Evolutionary conservation across 2,888 invertebrate species (phyloP).

Genomic region (Parochlus steinenii): DNA sequence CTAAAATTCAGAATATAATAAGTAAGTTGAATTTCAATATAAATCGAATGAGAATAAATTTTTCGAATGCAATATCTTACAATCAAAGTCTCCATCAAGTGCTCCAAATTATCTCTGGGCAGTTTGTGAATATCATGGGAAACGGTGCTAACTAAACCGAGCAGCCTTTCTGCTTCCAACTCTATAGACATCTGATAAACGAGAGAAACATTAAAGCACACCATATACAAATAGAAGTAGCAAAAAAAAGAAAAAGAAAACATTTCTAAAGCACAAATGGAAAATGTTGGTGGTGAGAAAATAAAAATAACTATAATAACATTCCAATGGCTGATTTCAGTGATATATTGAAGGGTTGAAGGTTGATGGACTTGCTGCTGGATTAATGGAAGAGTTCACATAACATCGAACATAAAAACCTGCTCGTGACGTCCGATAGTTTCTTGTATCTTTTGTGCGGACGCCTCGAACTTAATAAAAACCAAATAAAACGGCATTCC

Average conservation of each 20-base stretch:
- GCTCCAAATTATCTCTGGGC: slow-evolving; percentile 11
- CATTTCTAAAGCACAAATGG: no score
- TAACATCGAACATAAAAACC: no score
- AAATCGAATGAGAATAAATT: background rate
- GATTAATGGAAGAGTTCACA: no score
- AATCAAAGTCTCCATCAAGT: slow-evolving; percentile 11
- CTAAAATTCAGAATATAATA: background rate
- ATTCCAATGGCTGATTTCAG: no score
- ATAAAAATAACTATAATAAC: no score
- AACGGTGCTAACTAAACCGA: slow-evolving; percentile 4
- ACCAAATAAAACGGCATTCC: no score
- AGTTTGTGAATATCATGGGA: slow-evolving; percentile 8
- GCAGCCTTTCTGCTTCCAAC: slow-evolving; percentile 5
- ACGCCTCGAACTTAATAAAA: no score
- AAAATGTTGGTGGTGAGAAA: no score
- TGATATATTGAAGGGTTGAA: no score
- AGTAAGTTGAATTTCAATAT: slow-evolving; percentile 1
- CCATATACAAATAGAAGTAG: background rate
- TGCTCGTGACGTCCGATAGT: no score
- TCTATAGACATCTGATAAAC: slow-evolving; percentile 5
- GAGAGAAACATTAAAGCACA: background rate
- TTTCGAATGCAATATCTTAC: slow-evolving; percentile 1
- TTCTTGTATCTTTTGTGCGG: no score
- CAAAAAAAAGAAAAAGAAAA: background rate
- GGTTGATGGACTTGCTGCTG: no score